Evolutionary conservation across 2,888 invertebrate species (phyloP), one percentile per base, ranked within the genome.

Genomic region (Drosophila borborema): DNA sequence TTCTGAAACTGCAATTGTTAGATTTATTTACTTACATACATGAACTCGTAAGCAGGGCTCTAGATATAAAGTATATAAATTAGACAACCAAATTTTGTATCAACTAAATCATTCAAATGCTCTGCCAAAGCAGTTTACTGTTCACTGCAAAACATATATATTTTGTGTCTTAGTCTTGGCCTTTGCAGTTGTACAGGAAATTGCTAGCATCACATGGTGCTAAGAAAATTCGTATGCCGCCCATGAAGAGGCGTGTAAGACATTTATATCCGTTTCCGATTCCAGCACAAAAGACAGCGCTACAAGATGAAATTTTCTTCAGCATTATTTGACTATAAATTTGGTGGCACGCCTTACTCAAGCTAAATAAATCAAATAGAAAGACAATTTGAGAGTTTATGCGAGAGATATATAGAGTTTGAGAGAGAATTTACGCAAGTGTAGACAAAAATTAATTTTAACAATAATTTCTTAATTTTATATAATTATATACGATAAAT

Each of bases 241-340:
- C 31, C 49, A 49, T 10, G 10, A n/a, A 1, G 1, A 18, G 31
- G 31, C 49, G 49, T 49, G 12, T 7, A 9, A 49, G 48, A 49
- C 48, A 49, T 49, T 49, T 49, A 18, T 34, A 49, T 49, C n/a
- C 49, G 16, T 12, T 31, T 49, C 49, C n/a, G 49, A 12, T 12
- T 31, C 10, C n/a, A 12, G 31, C 48, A n/a, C 48, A 48, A 28
- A 49, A 10, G n/a, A 31, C 10, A 49, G 48, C 31, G 48, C 31
- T 0, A 49, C n/a, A 18, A 34, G 49, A 34, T 49, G 48, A 12
- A 49, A 31, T 10, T 31, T n/a, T 31, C 12, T 18, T 3, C 0
- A 31, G 49, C 18, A 49, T n/a, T 34, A 34, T 31, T 34, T 49
- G 12, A 49, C 49, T 49, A 18, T 49, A 34, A 34, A 49, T 34